Conservation (phyloP, 1,140 invertebrate genomes). For the Ceratina japonica region DNA sequence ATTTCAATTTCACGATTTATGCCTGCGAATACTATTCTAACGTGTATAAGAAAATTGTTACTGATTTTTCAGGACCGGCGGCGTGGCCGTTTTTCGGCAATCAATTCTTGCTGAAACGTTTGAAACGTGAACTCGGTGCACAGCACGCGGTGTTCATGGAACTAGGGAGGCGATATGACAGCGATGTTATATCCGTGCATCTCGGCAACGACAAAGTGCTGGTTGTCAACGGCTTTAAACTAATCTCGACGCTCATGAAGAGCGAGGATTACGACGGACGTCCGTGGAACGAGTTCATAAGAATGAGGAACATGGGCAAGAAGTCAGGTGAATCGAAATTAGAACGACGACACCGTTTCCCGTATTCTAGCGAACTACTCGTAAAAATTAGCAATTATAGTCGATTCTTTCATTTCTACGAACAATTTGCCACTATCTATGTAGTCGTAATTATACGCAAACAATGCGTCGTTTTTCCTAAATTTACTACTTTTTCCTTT, state of each 20-base stretch:
- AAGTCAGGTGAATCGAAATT: constrained; percentile 77
- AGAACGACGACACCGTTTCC: not conserved
- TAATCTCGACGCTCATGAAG: constrained; percentile 82
- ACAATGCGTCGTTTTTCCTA: no score
- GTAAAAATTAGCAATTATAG: no score
- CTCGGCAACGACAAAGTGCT: constrained; percentile 83
- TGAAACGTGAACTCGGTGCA: constrained; percentile 79
- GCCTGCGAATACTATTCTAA: not conserved
- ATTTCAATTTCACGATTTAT: not conserved
- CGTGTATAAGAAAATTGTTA: not conserved
- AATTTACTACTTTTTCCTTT: no score
- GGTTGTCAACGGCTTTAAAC: constrained; percentile 81
- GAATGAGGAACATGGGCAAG: constrained; percentile 85
- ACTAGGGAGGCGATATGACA: constrained; percentile 82
- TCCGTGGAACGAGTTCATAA: constrained; percentile 86
- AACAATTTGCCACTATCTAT: no score
- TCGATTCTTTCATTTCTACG: no score
- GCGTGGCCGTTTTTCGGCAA: constrained; percentile 86
- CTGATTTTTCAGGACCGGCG: constrained; percentile 80
- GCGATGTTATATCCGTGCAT: constrained; percentile 84
- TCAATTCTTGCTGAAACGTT: constrained; percentile 79
- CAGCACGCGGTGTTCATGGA: constrained; percentile 83
- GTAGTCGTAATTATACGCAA: no score
- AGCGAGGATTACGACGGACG: constrained; percentile 85
- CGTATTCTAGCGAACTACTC: no score